Evolutionary conservation across 2,888 invertebrate species (phyloP), one percentile per base, ranked within the genome.

Genomic region (Parnassius mnemosyne): DNA sequence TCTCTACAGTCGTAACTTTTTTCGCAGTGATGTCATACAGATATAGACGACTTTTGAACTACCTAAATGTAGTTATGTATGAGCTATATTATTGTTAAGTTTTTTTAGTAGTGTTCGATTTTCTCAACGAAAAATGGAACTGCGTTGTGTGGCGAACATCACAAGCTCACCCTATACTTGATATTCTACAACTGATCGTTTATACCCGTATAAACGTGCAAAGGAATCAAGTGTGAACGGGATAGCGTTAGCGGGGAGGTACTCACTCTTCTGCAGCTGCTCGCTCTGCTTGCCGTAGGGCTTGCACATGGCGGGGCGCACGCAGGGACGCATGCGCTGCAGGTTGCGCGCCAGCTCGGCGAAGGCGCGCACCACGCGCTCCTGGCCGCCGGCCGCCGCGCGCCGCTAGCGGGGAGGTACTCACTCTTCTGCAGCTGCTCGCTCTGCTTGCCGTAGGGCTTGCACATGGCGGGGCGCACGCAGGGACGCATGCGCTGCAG

Each of bases 281-380:
- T 97, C 97, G 68, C 96, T 96, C 86, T 97, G 97, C 83, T 97
- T 97, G 69, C 97, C 97, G 83, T 97, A 97, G 25, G 97, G 97
- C 85, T 97, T 97, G 83, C 96, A 97, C 97, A 97, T 97, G 65
- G 97, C 95, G 66, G 96, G 97, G 63, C 96, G 93, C 72, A 97
- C 96, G 78, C 96, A 97, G 56, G 96, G 95, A 81, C 97, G 96
- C 96, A 97, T 97, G 77, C 96, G 94, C 71, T 95, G 95, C 94
- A 97, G 95, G 85, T 97, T 97, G 77, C 96, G 95, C 94, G 97
- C 96, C 54, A 97, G 94, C 85, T 97, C 96, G 0, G 95, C 94
- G 85, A 97, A 97, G 16, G 96, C 96, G 66, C 96, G 93, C 64
- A 97, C 95, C 66, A 97, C 96, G 75, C 97, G 96, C 84, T 97